Evolutionary conservation across 2,113 vertebrate genomes (phyloP), one percentile per base, ranked within the genome.

Genomic region (Diglossa brunneiventris): DNA sequence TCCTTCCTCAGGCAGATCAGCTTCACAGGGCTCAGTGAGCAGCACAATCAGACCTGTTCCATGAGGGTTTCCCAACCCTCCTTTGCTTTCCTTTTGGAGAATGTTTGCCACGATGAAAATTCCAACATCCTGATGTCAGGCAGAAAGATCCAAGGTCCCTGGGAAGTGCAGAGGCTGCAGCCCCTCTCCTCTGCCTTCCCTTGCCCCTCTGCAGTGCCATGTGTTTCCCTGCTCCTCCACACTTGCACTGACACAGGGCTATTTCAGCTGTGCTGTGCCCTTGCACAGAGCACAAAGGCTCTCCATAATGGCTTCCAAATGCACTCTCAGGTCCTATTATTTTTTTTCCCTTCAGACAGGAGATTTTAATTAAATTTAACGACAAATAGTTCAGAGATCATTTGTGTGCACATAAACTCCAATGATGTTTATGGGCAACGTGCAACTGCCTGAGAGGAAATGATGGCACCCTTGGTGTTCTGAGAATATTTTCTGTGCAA

Each of bases 301-400:
- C 0, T 21, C 83, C 69, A 2, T 62, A 88, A 86, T 56, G 79
- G 55, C 47, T 88, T 88, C 67, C 75, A 91, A 95, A 81, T 75
- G 83, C 76, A 53, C 52, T 83, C 44, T 37, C 66, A 44, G 76
- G 26, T 49, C 8, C 7, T 52, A 12, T 49, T 90, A 31, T 67
- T 90, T 21, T 50, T 50, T 50, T 50, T 82, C 73, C 88, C 53
- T 62, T 72, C 70, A 42, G 53, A 68, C 73, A 92, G 74, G 61
- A 75, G 47, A 78, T 81, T 86, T 92, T 64, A 92, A 79, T 92
- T 86, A 73, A 73, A n/a, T 84, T 85, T 58, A 77, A 61, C 11
- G 28, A 52, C 49, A 46, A 49, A 47, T 80, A 70, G 59, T 88
- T 94, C 53, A 21, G 79, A 77, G 72, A 59, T 83, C 56, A 39